Evolutionary conservation across 2,797 vertebrate species (phyloP).

Genomic region (Scyliorhinus canicula): DNA sequence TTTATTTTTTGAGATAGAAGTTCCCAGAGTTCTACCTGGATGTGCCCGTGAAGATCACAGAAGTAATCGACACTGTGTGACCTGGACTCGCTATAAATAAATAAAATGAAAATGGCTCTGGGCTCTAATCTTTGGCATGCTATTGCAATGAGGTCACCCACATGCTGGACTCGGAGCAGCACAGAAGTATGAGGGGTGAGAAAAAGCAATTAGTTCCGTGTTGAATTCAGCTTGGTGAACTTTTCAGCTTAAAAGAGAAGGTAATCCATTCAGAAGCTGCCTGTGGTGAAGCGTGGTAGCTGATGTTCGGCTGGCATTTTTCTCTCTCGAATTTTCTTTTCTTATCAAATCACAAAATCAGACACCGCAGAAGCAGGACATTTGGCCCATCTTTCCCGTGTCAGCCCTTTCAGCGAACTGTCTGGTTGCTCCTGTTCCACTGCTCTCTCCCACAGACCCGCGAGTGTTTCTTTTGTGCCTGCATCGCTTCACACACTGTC

Average conservation of each 20-base stretch:
- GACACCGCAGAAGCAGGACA: background rate
- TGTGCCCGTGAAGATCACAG: background rate
- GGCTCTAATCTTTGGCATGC: background rate
- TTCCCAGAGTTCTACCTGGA: background rate
- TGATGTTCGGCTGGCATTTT: background rate
- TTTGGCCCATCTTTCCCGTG: background rate
- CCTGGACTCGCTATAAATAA: background rate
- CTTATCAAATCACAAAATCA: background rate
- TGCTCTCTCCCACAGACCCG: background rate
- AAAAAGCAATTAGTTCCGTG: background rate
- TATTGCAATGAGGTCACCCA: background rate
- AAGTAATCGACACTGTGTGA: background rate
- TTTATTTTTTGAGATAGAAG: constrained; percentile 9
- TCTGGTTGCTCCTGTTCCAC: background rate
- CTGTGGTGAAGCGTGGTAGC: background rate
- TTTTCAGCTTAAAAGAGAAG: background rate
- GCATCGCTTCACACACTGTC: background rate
- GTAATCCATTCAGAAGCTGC: background rate
- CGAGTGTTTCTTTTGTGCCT: background rate
- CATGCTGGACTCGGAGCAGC: background rate
- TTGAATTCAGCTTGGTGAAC: background rate
- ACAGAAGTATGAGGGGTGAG: background rate
- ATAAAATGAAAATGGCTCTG: background rate
- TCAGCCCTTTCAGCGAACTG: background rate
- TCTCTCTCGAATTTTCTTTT: too few species aligned